These are phyloP conservation scores for Cryptosula pallasiana DNA, from an alignment of 2,888 invertebrate species.

Conservation along the genomic window DNA sequence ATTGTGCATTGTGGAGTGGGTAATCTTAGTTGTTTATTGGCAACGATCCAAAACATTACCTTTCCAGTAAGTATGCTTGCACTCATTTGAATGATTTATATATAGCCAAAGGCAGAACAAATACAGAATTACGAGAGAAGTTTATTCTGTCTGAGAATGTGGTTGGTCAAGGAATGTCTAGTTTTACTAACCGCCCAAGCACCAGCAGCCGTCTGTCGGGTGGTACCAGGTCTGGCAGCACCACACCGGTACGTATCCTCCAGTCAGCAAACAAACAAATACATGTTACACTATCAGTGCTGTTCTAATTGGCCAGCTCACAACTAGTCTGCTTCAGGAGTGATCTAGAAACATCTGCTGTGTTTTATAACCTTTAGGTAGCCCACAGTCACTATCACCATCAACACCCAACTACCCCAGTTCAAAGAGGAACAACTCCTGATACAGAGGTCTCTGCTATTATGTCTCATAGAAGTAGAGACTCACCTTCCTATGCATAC, in stretches of 20 bases:
- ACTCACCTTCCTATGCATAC: constrained; percentile 2
- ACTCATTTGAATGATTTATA: too few relatives aligned
- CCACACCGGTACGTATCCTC: constrained; percentile 1
- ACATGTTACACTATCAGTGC: too few relatives aligned
- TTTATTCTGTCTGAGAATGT: constrained; percentile 93
- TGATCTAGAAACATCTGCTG: too few relatives aligned
- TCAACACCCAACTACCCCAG: background rate
- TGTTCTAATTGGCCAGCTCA: too few relatives aligned
- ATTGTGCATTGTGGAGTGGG: too few relatives aligned
- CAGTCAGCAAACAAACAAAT: too few relatives aligned
- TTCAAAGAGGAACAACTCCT: constrained; percentile 34
- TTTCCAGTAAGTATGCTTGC: too few relatives aligned
- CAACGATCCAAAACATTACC: too few relatives aligned
- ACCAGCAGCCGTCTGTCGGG: constrained; percentile 14
- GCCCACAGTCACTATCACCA: constrained; percentile 1
- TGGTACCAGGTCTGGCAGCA: background rate
- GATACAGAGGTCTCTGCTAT: constrained; percentile 48
- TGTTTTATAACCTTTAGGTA: background rate
- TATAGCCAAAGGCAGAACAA: constrained; percentile 98
- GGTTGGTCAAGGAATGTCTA: constrained; percentile 96
- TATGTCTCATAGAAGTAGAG: constrained; percentile 33
- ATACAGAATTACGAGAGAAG: constrained; percentile 98
- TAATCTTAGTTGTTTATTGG: too few relatives aligned
- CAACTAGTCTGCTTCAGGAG: too few relatives aligned
- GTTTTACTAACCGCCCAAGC: constrained; percentile 80